Percentiles rank a stretch among this genome's conserved stretches.
These are phyloP conservation scores for Rhynchotus rufescens DNA, from an alignment of 2,797 vertebrate genomes.

Conservation along the genomic window DNA sequence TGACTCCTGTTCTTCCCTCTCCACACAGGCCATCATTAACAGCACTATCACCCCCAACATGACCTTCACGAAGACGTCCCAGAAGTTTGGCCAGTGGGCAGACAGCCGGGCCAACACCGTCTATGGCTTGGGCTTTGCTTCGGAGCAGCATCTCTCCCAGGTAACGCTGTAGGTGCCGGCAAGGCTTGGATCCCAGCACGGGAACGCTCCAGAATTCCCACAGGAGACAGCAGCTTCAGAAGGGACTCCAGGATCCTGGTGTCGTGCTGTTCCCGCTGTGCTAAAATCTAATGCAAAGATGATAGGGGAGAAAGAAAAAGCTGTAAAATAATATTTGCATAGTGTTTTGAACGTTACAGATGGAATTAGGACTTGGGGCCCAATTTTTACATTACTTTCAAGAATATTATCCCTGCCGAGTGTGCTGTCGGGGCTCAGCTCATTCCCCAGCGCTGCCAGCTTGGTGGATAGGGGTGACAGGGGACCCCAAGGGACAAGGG, in stretches of 20 bases:
- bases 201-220: neutral
- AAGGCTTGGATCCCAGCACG: too few species aligned
- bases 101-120: constrained; percentile 97
- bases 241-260: neutral
- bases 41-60: constrained; percentile 98
- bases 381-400: too few species aligned
- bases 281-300: neutral
- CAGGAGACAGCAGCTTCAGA: neutral
- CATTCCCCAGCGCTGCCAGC: neutral
- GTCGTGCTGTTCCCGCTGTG: neutral
- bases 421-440: rapidly evolving
- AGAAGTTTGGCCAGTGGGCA: constrained; percentile 98
- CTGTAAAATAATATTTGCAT: neutral
- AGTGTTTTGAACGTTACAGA: neutral
- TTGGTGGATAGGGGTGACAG: rapidly evolving
- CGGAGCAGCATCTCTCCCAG: constrained; percentile 94
- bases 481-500: too few species aligned
- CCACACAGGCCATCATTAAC: constrained; percentile 93
- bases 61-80: constrained; percentile 97
- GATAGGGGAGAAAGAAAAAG: too few species aligned
- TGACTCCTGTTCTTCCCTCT: neutral
- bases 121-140: constrained; percentile 93
- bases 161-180: constrained; percentile 59
- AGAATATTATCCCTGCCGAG: too few species aligned
- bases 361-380: neutral